Conservation (phyloP, 2,888 invertebrate genomes). For the Copidosoma aretas region DNA sequence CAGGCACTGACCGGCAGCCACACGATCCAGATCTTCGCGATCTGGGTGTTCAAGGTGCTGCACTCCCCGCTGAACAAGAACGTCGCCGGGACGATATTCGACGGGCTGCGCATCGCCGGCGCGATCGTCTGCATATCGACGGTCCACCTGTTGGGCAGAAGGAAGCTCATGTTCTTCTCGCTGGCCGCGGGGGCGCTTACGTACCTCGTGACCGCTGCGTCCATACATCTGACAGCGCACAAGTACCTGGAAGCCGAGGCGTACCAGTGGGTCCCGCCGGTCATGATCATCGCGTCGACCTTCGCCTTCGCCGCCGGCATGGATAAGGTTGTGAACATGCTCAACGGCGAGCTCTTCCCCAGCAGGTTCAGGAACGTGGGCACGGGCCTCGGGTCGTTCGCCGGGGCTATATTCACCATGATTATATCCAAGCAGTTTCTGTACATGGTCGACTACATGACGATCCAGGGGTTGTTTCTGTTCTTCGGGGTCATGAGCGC, state of each 20-base stretch:
- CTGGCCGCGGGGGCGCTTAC: neutral
- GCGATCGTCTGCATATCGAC: neutral
- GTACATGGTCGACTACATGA: neutral
- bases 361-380: neutral
- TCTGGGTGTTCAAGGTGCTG: neutral
- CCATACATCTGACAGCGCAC: neutral
- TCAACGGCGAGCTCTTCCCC: constrained; percentile 12
- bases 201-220: neutral
- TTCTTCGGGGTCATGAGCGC: neutral
- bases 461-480: neutral
- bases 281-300: neutral
- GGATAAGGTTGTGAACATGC: constrained; percentile 1
- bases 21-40: neutral
- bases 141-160: neutral
- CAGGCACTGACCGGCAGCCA: neutral
- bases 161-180: neutral
- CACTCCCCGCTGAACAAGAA: neutral
- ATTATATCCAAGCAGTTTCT: neutral
- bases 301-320: neutral
- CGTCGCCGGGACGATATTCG: neutral
- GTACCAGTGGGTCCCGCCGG: neutral
- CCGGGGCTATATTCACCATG: neutral
- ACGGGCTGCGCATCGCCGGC: constrained; percentile 1
- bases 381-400: constrained; percentile 5
- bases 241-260: neutral